Conservation (phyloP, 2,113 vertebrate species). For the Bothrops jararaca region DNA sequence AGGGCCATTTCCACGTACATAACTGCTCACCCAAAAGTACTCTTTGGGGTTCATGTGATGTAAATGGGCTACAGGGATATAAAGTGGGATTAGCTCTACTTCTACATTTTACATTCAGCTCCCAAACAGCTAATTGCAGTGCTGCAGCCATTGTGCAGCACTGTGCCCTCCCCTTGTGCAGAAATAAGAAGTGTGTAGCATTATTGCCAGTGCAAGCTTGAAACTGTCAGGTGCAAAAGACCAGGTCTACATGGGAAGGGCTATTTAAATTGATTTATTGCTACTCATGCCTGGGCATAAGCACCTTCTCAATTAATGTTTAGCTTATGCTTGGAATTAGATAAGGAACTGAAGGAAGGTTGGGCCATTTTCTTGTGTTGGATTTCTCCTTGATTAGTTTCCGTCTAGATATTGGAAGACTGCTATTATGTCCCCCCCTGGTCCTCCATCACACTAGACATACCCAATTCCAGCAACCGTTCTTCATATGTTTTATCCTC, state of each 20-base stretch:
- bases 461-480: no score
- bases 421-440: no score
- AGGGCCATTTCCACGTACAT: neutral
- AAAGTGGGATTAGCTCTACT: neutral
- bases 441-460: no score
- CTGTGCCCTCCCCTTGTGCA: neutral
- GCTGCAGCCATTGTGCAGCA: neutral
- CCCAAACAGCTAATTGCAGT: neutral
- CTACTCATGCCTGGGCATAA: neutral
- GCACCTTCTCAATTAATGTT: neutral
- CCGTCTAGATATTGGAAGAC: no score
- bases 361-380: neutral
- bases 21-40: neutral
- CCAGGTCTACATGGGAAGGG: neutral
- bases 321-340: neutral
- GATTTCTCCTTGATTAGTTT: neutral
- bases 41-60: neutral
- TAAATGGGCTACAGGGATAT: neutral
- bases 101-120: neutral
- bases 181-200: neutral
- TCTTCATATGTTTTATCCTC: no score
- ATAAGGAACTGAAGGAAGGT: neutral
- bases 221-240: neutral
- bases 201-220: neutral
- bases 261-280: neutral